A percentile compares a stretch with the other conserved stretches of the same genome.
These are phyloP conservation scores for Selene dorsalis DNA, from an alignment of 2,797 vertebrate species.

Conservation along the genomic window DNA sequence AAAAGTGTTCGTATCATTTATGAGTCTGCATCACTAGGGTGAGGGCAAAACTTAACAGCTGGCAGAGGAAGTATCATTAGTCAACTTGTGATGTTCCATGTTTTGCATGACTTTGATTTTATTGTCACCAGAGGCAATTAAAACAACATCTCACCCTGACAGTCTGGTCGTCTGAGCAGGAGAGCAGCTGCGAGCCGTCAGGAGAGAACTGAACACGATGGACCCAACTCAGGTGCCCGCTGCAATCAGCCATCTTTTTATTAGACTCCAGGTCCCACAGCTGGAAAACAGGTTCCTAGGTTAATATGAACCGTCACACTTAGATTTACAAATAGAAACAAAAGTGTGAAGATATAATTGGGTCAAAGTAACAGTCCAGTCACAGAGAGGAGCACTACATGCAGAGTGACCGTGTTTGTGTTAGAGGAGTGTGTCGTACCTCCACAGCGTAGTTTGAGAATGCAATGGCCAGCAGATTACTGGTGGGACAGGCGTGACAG, in stretches of 20 bases:
- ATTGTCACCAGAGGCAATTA: conserved; percentile 24
- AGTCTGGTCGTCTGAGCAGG: conserved; percentile 96
- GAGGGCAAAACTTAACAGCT: conserved; percentile 7
- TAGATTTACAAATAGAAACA: background rate
- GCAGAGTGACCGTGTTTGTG: background rate
- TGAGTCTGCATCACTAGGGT: background rate
- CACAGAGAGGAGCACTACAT: no score
- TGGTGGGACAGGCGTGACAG: conserved; percentile 91
- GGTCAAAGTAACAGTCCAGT: background rate
- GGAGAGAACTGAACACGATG: conserved; percentile 92
- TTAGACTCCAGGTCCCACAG: conserved; percentile 90
- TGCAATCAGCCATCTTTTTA: conserved; percentile 93
- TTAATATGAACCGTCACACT: background rate
- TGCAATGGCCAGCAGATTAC: conserved; percentile 90
- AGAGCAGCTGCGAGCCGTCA: conserved; percentile 93
- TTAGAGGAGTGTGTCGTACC: conserved; percentile 76
- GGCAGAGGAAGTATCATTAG: conserved; percentile 4
- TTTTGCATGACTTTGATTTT: conserved; percentile 20
- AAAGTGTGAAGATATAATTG: no score
- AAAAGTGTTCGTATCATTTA: background rate
- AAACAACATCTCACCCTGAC: conserved; percentile 86
- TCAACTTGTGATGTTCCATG: background rate
- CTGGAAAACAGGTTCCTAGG: conserved; percentile 76
- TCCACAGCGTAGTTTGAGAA: conserved; percentile 95
- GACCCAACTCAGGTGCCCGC: conserved; percentile 96